phyloP scores from a whole-genome alignment of 2,888 invertebrate species.

The Sinopyrophorus schimmeli region DNA sequence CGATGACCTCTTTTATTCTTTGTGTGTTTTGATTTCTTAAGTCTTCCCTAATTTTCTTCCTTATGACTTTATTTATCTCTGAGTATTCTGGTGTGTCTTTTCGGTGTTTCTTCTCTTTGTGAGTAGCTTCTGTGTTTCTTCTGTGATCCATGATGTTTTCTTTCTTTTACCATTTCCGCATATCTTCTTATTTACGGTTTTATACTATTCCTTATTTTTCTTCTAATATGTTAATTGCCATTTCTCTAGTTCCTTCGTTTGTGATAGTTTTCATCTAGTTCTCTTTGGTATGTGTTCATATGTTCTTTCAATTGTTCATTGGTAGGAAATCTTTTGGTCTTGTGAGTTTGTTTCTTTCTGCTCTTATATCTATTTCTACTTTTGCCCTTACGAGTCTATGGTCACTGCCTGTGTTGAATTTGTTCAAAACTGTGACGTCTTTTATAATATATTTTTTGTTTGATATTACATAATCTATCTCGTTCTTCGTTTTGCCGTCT shows the following conservation, averaged over 20 bases:
- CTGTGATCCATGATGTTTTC: not conserved
- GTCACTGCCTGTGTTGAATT: not conserved
- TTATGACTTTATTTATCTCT: not conserved
- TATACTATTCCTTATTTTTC: not conserved
- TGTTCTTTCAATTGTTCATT: not conserved
- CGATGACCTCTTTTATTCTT: not conserved
- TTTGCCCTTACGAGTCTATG: not conserved
- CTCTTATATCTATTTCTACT: not conserved
- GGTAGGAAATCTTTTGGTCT: not conserved
- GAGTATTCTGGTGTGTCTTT: constrained; percentile 2
- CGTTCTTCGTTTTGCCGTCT: not conserved
- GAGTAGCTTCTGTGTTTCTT: constrained; percentile 4
- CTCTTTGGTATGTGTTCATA: not conserved
- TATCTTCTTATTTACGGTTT: not conserved
- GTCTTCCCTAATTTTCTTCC: constrained; percentile 1
- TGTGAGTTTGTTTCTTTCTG: constrained; percentile 3
- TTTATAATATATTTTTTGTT: constrained; percentile 3
- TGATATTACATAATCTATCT: constrained; percentile 2
- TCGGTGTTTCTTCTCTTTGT: too few relatives aligned
- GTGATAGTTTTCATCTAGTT: not conserved
- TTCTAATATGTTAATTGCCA: not conserved
- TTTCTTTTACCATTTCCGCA: too few relatives aligned
- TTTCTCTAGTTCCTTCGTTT: not conserved
- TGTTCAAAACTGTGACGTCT: not conserved
- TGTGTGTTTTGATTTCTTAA: constrained; percentile 1